Evolutionary conservation across 2,113 vertebrate species (phyloP).

Genomic region (Bujurquina vittata): DNA sequence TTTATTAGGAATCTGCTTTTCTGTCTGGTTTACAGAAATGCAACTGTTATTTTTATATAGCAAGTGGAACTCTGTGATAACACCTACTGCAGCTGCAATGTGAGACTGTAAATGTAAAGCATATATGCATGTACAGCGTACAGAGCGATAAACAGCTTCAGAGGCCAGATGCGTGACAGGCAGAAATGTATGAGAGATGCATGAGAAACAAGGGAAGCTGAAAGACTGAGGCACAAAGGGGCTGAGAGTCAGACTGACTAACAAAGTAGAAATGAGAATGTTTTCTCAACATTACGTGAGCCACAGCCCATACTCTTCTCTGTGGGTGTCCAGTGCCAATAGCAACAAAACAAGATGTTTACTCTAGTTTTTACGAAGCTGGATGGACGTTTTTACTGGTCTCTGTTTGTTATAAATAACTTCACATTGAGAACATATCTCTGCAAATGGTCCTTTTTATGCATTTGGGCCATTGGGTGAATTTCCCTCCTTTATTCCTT

Average conservation of each 20-base stretch:
- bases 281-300: background rate
- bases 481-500: conserved; percentile 18
- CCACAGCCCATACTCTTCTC: conserved; percentile 43
- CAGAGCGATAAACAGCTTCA: background rate
- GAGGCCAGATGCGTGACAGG: conserved; percentile 19
- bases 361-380: conserved; percentile 68
- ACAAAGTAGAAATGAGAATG: conserved; percentile 16
- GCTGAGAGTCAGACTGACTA: background rate
- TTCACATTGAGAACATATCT: conserved; percentile 11
- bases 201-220: background rate
- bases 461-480: conserved; percentile 4
- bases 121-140: background rate
- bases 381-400: conserved; percentile 24
- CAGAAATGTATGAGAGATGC: background rate
- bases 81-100: conserved; percentile 9
- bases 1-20: conserved; percentile 40
- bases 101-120: conserved; percentile 25
- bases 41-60: conserved; percentile 13
- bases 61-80: conserved; percentile 10
- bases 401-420: conserved; percentile 40
- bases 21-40: conserved; percentile 23
- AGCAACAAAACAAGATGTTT: conserved; percentile 20
- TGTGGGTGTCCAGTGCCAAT: conserved; percentile 24
- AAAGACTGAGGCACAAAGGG: conserved; percentile 22
- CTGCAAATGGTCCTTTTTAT: conserved; percentile 12